Percentiles rank a stretch among this genome's conserved stretches.
These are phyloP conservation scores for Aythya baeri DNA, from an alignment of 2,113 vertebrate genomes.

Conservation along the genomic window DNA sequence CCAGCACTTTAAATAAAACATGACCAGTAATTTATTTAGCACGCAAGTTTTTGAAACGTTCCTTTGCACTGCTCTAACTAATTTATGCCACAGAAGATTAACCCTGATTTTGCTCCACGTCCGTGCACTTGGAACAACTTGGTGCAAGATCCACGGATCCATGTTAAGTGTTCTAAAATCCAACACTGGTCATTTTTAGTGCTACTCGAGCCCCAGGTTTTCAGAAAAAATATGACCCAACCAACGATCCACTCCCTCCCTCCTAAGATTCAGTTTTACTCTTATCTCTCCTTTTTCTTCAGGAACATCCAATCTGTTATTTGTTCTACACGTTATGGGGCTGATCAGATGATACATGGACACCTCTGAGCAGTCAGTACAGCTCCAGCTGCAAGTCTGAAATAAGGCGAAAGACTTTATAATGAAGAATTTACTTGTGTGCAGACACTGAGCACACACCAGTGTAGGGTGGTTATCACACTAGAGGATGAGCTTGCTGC, in stretches of 20 bases:
- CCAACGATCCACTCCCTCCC: background rate
- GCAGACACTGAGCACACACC: accelerated
- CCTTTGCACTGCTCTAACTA: conserved; percentile 25
- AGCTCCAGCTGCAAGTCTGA: background rate
- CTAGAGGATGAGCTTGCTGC: background rate
- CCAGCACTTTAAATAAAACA: conserved; percentile 75
- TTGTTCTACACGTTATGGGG: background rate
- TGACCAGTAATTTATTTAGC: conserved; percentile 79
- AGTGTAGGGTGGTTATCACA: accelerated
- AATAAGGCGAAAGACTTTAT: background rate
- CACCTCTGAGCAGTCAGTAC: background rate
- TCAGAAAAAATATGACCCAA: background rate
- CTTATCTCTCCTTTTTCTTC: background rate
- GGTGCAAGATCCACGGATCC: background rate
- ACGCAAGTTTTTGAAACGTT: conserved; percentile 63
- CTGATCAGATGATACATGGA: background rate
- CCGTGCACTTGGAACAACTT: background rate
- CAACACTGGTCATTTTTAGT: background rate
- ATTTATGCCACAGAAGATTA: conserved; percentile 35
- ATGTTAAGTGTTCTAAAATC: background rate
- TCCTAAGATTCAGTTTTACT: background rate
- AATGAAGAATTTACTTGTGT: accelerated
- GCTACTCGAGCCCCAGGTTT: background rate
- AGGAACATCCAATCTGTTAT: background rate
- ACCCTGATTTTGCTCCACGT: background rate